Evolutionary conservation across 2,113 vertebrate genomes (phyloP).

Genomic region (Macquaria ambigua): DNA sequence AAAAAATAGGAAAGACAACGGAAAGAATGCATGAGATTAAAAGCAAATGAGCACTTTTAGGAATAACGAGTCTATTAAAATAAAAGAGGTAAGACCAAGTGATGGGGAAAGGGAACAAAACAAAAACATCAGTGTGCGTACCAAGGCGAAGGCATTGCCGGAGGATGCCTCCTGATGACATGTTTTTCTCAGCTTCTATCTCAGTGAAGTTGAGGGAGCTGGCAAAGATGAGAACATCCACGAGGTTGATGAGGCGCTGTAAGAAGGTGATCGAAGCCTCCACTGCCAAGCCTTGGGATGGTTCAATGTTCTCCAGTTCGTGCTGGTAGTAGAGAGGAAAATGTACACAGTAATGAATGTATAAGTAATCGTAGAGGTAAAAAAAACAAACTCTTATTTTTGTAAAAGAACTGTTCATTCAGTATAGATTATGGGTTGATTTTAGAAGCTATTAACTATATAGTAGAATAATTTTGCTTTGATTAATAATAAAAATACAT

Average conservation of each 20-base stretch:
- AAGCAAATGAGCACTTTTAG: neutral
- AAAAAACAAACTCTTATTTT: neutral
- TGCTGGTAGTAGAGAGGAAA: constrained; percentile 82
- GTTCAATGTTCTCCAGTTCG: constrained; percentile 94
- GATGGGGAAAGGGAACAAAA: neutral
- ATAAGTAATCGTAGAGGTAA: no score
- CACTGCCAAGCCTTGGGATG: constrained; percentile 93
- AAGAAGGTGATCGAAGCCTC: constrained; percentile 95
- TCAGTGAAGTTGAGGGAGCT: constrained; percentile 97
- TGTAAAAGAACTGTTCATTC: neutral
- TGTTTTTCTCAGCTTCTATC: constrained; percentile 99
- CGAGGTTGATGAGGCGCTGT: constrained; percentile 94
- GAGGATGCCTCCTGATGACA: constrained; percentile 97
- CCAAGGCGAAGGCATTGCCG: constrained; percentile 96
- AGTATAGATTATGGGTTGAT: neutral
- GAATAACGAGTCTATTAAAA: neutral
- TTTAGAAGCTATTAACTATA: neutral
- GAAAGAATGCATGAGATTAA: neutral
- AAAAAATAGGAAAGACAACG: neutral
- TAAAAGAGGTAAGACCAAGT: neutral
- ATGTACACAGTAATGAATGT: neutral
- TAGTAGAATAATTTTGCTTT: neutral
- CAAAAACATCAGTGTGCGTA: constrained; percentile 59
- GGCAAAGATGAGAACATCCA: constrained; percentile 97
- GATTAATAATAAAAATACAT: neutral